Base-by-base conservation (phyloP, 2,113 vertebrate species). In the Perognathus longimembris region DNA sequence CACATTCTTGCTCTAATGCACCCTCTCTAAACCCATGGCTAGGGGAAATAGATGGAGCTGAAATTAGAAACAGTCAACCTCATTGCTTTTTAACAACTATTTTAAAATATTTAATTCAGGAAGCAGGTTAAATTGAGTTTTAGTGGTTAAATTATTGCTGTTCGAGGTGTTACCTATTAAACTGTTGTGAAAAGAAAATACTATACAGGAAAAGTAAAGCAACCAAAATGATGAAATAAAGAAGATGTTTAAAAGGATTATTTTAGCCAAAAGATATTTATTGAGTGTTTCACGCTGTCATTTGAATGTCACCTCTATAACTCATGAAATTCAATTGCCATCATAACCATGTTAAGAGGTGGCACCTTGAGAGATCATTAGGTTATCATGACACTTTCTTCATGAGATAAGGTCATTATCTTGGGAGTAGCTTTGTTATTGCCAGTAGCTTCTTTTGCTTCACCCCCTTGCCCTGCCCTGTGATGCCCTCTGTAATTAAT, bases 111-210 rank as follows among this genome's bases (percentile, higher is more conserved):
- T 69, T 86, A 88, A 84, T 69, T 88, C 18, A 82, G 71, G 24
- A 88, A 95, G 54, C 6, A 45, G 67, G n/a, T n/a, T 70, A 80
- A 89, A 94, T 71, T 92, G 54, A 87, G 59, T 66, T 90, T 93
- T 92, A 63, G 28, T 77, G 30, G 28, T 83, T 92, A 64, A 74
- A 67, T 81, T 84, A 85, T 75, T 74, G 54, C 36, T 85, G 32
- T 45, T 76, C 69, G 40, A 7, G 42, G 7, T 70, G 1, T 70
- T 34, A 32, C 3, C 59, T 1, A 21, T 88, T 61, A 80, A 45
- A 45, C 64, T 77, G 20, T 81, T 45, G 45, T 24, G 17, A 26
- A 75, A 76, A 93, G 57, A 76, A 76, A 89, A 61, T 28, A 64
- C 7, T 82, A 69, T 17, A 1, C 45, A 12, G 14, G 14, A 57